Conservation (phyloP, 1,140 invertebrate genomes). For the Contarinia nasturtii region DNA sequence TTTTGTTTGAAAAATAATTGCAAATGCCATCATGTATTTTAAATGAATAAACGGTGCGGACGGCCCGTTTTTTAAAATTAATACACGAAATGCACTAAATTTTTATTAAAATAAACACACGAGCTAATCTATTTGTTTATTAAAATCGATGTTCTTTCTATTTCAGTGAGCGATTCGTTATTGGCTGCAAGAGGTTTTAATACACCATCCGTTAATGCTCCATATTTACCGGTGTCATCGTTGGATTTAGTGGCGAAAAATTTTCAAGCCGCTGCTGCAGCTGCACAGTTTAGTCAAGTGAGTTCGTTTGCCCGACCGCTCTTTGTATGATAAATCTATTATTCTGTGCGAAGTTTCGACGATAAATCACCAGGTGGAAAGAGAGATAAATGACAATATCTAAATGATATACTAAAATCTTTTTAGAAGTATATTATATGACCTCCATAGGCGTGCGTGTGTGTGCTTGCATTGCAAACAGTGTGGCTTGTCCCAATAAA, state of each 20-base stretch:
- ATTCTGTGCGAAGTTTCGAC: background rate
- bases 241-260: constrained; percentile 1
- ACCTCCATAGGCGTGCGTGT: background rate
- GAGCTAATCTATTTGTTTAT: background rate
- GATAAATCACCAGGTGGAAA: background rate
- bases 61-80: background rate
- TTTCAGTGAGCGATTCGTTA: constrained; percentile 1
- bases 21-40: background rate
- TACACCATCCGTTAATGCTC: background rate
- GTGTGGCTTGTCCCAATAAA: background rate
- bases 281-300: background rate
- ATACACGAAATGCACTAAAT: background rate
- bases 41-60: background rate
- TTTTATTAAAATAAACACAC: background rate
- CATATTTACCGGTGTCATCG: background rate
- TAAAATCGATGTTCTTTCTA: background rate
- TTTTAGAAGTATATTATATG: background rate
- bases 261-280: background rate
- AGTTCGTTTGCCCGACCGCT: background rate
- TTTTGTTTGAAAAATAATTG: background rate
- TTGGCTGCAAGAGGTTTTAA: background rate
- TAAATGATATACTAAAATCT: background rate
- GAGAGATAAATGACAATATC: background rate
- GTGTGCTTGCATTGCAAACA: background rate
- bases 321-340: background rate